Base-by-base conservation (phyloP, 2,113 vertebrate genomes). In the Oriolus oriolus region DNA sequence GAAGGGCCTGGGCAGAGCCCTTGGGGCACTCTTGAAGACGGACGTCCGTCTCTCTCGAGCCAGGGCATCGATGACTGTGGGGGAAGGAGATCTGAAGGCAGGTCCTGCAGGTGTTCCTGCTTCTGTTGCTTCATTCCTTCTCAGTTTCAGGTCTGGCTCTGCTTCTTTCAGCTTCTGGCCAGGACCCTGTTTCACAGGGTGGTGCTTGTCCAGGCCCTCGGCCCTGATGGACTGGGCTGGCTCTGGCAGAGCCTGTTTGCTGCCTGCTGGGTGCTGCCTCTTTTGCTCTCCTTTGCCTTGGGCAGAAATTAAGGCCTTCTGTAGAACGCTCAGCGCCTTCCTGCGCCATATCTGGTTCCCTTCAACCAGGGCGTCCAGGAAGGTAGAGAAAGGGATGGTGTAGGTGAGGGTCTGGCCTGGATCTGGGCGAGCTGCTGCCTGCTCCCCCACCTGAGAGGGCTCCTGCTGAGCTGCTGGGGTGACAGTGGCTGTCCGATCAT, bases 281-380 rank as follows among this genome's bases (percentile, higher is more conserved):
- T 15, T 64, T 39, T 28, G 41, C 28, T 28, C 5, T 74, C 4
- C 28, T 39, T 64, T 39, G 12, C 23, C 22, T 54, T 27, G 39
- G 6, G 41, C 1, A 0, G 41, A 28, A 64, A 6, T 22, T 63
- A 73, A 33, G 18, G 12, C 17, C 18, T 8, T 23, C 21, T 7
- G 0, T 1, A 84, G 18, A 47, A 12, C 0, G 0, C 5, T 30
- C 60, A 42, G 39, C 1, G 9, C 60, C 27, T 41, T 41, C 27
- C 60, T 42, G 60, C 2, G 27, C 6, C 17, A 74, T 4, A 15
- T 15, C 22, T 74, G 39, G 11, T 19, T 54, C 11, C 2, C n/a
- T 54, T 74, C 23, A 39, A 6, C 49, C 28, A 47, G 23, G 11
- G 11, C 2, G 0, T 84, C 49, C 69, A 64, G 13, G 39, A 45